phyloP scores from a whole-genome alignment of 2,888 invertebrate genomes.

The Netelia fuscicornis region DNA sequence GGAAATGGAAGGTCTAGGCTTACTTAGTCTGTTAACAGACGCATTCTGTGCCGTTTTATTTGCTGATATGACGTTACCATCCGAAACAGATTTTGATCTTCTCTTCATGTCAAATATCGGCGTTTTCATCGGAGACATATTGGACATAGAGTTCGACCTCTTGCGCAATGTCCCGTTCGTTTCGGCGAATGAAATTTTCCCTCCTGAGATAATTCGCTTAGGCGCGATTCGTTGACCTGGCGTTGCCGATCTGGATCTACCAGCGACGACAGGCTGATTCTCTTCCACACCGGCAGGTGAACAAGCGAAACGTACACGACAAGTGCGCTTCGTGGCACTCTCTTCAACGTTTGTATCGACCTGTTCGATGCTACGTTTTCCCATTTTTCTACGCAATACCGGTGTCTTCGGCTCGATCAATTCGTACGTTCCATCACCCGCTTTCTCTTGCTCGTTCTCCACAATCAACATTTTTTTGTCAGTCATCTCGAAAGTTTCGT shows the following conservation, averaged over 20 bases:
- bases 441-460: constrained; percentile 38
- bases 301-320: constrained; percentile 75
- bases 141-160: constrained; percentile 64
- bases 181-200: constrained; percentile 22
- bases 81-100: constrained; percentile 66
- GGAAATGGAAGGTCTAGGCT: constrained; percentile 80
- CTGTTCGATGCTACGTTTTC: constrained; percentile 67
- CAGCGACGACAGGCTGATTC: constrained; percentile 59
- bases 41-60: constrained; percentile 78
- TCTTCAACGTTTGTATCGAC: constrained; percentile 49
- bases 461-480: constrained; percentile 25
- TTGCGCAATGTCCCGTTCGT: constrained; percentile 41
- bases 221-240: constrained; percentile 59
- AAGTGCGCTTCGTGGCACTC: constrained; percentile 65
- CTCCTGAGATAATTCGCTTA: constrained; percentile 38
- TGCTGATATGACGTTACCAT: constrained; percentile 75
- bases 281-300: constrained; percentile 42
- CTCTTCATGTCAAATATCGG: constrained; percentile 55
- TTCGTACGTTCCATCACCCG: constrained; percentile 75
- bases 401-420: constrained; percentile 75
- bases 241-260: constrained; percentile 53
- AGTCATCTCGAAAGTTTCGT: constrained; percentile 61
- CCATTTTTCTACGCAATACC: constrained; percentile 65
- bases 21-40: constrained; percentile 83
- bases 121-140: constrained; percentile 28